Evolutionary conservation across 1,140 invertebrate genomes (phyloP).

Genomic region (Papilio polyxenes): DNA sequence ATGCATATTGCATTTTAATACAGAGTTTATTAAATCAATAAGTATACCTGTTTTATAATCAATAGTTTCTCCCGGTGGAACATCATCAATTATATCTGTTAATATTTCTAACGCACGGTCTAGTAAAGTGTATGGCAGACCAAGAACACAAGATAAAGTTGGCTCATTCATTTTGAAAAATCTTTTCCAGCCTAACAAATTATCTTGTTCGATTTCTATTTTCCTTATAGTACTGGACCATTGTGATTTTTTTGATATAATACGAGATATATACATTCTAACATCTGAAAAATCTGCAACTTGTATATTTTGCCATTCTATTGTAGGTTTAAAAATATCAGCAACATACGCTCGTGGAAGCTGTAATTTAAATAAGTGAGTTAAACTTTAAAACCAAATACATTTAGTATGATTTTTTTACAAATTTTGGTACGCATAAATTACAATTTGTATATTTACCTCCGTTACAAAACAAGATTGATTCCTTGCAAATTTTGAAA

Average conservation of each 20-base stretch:
- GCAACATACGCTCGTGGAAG: slow-evolving; percentile 56
- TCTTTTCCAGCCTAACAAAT: slow-evolving; percentile 54
- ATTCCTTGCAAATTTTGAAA: slow-evolving; percentile 62
- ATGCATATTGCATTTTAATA: background rate
- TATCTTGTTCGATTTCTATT: slow-evolving; percentile 50
- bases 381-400: too few species aligned
- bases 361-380: slow-evolving; percentile 47
- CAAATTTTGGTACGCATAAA: too few species aligned
- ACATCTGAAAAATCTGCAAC: slow-evolving; percentile 71
- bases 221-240: slow-evolving; percentile 51
- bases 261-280: slow-evolving; percentile 64
- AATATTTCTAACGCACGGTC: slow-evolving; percentile 63
- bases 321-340: slow-evolving; percentile 68
- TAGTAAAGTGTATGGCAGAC: slow-evolving; percentile 52
- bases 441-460: slow-evolving; percentile 48
- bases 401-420: too few species aligned
- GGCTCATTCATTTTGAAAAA: slow-evolving; percentile 64
- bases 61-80: slow-evolving; percentile 62
- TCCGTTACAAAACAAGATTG: slow-evolving; percentile 65
- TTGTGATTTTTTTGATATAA: slow-evolving; percentile 53
- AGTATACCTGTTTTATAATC: slow-evolving; percentile 66
- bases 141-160: slow-evolving; percentile 63
- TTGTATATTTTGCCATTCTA: slow-evolving; percentile 77
- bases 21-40: background rate
- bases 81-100: slow-evolving; percentile 54